A percentile compares a stretch with the other conserved stretches of the same genome.
Conservation (phyloP, 2,888 invertebrate species). For the Stenolophus ochropezus region DNA sequence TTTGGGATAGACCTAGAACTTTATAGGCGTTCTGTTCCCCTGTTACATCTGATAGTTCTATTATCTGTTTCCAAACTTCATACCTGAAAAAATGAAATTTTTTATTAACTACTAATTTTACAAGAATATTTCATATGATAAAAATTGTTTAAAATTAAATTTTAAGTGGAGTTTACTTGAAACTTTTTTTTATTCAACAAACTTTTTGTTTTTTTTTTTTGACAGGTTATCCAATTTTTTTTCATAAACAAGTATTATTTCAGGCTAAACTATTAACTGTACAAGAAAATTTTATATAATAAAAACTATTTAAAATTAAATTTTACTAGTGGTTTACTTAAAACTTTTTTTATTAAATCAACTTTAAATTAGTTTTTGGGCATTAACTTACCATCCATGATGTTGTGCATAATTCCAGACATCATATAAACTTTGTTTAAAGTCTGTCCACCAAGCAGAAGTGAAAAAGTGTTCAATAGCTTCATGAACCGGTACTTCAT, state of each 20-base stretch:
- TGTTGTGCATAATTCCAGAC: slow-evolving; percentile 87
- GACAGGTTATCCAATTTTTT: too few relatives aligned
- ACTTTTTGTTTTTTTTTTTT: too few relatives aligned
- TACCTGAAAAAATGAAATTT: slow-evolving; percentile 69
- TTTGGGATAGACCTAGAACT: slow-evolving; percentile 86
- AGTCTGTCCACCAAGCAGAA: slow-evolving; percentile 91
- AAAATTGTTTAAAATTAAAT: neutral
- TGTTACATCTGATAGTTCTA: slow-evolving; percentile 90
- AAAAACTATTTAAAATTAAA: too few relatives aligned
- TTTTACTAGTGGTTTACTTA: too few relatives aligned
- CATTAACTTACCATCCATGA: slow-evolving; percentile 83
- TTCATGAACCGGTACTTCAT: slow-evolving; percentile 90
- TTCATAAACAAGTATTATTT: too few relatives aligned
- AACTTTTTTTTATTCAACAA: too few relatives aligned
- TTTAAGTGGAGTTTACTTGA: too few relatives aligned
- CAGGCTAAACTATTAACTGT: neutral
- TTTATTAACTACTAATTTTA: neutral
- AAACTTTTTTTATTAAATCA: too few relatives aligned
- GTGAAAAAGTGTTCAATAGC: slow-evolving; percentile 92
- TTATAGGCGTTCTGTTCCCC: slow-evolving; percentile 93
- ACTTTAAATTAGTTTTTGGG: neutral
- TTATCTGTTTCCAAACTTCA: slow-evolving; percentile 90
- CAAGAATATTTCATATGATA: too few relatives aligned
- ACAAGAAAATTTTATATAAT: too few relatives aligned
- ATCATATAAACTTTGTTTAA: slow-evolving; percentile 83